Evolutionary conservation across 2,113 vertebrate species (phyloP).

Genomic region (Rhynchopsitta pachyrhyncha): DNA sequence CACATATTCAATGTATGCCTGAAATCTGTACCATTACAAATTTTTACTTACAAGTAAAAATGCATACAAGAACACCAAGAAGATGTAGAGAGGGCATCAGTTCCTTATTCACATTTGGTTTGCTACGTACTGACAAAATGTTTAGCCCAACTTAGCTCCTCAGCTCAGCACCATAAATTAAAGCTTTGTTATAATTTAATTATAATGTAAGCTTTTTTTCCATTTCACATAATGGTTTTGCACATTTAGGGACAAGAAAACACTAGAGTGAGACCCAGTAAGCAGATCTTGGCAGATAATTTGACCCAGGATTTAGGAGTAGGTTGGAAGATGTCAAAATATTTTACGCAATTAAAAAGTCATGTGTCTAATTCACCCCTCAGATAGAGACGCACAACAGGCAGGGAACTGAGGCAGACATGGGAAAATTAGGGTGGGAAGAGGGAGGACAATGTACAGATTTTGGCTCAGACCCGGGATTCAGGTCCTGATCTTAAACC

Average conservation of each 20-base stretch:
- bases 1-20: not conserved
- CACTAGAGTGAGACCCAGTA: not conserved
- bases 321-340: constrained; percentile 16
- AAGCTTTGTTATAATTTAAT: not conserved
- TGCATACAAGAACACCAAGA: not conserved
- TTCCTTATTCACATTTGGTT: not conserved
- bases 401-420: not conserved
- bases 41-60: not conserved
- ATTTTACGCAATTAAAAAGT: constrained; percentile 23
- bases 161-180: not conserved
- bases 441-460: not conserved
- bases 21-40: not conserved
- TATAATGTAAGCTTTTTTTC: not conserved
- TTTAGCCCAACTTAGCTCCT: not conserved
- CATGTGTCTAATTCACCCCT: not conserved
- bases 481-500: not conserved
- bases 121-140: not conserved
- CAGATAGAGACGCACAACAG: not conserved
- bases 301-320: constrained; percentile 30
- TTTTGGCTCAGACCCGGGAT: not conserved
- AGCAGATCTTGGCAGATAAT: constrained; percentile 34
- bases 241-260: constrained; percentile 21
- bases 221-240: not conserved
- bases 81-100: not conserved
- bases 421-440: not conserved